Evolutionary conservation across 2,888 invertebrate genomes (phyloP).

Genomic region (Ichneumoninae sp.): DNA sequence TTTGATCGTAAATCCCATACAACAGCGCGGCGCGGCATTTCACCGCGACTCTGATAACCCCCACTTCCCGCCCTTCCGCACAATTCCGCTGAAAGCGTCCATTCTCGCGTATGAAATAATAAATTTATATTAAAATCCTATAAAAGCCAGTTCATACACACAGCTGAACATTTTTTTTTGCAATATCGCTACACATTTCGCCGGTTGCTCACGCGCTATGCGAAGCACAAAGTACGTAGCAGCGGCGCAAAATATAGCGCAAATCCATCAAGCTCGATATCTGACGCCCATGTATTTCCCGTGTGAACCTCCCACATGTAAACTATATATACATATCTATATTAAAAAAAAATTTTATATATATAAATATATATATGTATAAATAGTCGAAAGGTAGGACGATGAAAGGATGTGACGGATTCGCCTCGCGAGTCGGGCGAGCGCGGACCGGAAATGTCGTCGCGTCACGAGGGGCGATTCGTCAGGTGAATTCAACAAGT

Average conservation of each 20-base stretch:
- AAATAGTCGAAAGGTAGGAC: conserved; percentile 27
- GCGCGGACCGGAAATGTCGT: conserved; percentile 61
- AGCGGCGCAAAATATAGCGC: conserved; percentile 2
- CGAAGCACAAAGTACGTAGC: neutral
- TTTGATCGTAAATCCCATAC: neutral
- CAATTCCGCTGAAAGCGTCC: conserved; percentile 10
- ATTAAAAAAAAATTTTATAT: neutral
- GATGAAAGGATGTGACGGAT: conserved; percentile 60
- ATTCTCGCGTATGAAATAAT: conserved; percentile 28
- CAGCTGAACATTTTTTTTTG: neutral
- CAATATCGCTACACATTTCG: neutral
- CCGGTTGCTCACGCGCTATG: neutral
- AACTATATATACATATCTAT: neutral
- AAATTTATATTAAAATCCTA: conserved; percentile 38
- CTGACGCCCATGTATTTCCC: conserved; percentile 1
- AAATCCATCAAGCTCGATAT: conserved; percentile 52
- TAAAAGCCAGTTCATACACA: conserved; percentile 33
- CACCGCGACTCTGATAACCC: too few relatives aligned
- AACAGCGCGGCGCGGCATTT: neutral
- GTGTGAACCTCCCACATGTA: neutral
- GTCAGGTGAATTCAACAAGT: conserved; percentile 69
- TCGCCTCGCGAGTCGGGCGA: conserved; percentile 20
- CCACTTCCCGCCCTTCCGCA: neutral
- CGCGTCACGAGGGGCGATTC: conserved; percentile 66
- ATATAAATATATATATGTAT: conserved; percentile 8